Evolutionary conservation across 2,113 vertebrate genomes (phyloP).

Genomic region (Callocephalon fimbriatum): DNA sequence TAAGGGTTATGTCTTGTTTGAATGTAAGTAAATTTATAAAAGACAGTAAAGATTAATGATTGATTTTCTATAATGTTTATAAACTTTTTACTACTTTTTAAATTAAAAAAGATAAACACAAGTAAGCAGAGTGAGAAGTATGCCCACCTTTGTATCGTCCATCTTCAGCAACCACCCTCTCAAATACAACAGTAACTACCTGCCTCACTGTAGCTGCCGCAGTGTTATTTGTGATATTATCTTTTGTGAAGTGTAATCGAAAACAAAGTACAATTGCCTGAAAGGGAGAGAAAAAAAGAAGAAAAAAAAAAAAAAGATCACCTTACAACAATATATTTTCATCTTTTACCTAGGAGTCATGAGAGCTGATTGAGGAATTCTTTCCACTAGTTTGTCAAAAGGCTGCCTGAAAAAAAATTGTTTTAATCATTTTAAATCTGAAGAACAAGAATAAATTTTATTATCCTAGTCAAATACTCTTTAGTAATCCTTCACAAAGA

Average conservation of each 20-base stretch:
- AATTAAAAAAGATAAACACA: background rate
- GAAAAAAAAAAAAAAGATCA: background rate
- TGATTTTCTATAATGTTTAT: background rate
- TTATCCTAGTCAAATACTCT: background rate
- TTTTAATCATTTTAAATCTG: background rate
- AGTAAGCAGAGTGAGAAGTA: background rate
- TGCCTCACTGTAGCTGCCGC: constrained; percentile 96
- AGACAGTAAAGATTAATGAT: background rate
- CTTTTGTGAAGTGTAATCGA: constrained; percentile 98
- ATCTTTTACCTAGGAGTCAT: background rate
- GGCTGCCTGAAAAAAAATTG: background rate
- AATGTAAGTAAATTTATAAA: background rate
- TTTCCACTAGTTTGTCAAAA: background rate
- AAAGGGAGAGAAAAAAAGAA: background rate
- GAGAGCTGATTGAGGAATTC: background rate
- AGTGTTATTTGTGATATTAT: constrained; percentile 99
- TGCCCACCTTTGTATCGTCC: constrained; percentile 89
- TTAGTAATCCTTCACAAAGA: background rate
- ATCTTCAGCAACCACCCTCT: constrained; percentile 98
- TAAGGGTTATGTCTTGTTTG: background rate
- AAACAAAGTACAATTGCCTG: constrained; percentile 99
- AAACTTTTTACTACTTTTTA: background rate
- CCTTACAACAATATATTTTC: background rate
- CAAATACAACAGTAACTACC: constrained; percentile 97
- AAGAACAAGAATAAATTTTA: background rate